Base-by-base conservation (phyloP, 2,888 invertebrate genomes). In the Alsophila aescularia region DNA sequence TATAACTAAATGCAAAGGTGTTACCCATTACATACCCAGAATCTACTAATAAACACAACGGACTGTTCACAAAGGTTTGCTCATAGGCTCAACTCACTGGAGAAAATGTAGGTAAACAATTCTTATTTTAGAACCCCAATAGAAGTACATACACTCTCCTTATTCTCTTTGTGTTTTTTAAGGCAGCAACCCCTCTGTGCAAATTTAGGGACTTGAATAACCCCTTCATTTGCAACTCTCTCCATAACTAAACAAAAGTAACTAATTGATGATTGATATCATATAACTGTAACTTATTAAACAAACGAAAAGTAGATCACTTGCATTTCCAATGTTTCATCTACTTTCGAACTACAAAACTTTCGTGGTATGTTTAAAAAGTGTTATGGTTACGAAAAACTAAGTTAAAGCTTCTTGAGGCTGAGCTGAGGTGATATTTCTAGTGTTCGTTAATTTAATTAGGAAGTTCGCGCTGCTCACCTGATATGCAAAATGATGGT, bases 151-250 rank as follows among this genome's bases (percentile, higher is more conserved):
- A n/a, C n/a, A 60, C 86, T 85, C 14, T 60, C 88, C 87, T 71
- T 90, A 85, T 86, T 63, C 84, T 85, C 73, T 2, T 24, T 5
- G 90, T 92, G 69, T 88, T 87, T 68, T 90, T 90, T 34, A 91
- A 92, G 66, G 92, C 82, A 47, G 94, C 94, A 73, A 9, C 24
- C 2, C 92, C 91, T 75, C 92, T 93, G 92, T 94, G 95, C 66
- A n/a, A n/a, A n/a, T n/a, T n/a, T n/a, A n/a, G n/a, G n/a, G n/a
- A n/a, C n/a, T n/a, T n/a, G n/a, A n/a, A n/a, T n/a, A n/a, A n/a
- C n/a, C n/a, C n/a, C n/a, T n/a, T n/a, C n/a, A n/a, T n/a, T n/a
- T n/a, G n/a, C 8, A 14, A 7, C 18, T n/a, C 16, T 27, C 24
- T 42, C 39, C 54, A 51, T 52, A 29, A 39, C 51, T 43, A 31